Percentiles rank a stretch among this genome's conserved stretches.
Evolutionary conservation across 1,140 invertebrate species (phyloP).

Genomic region (Drosophila athabasca): DNA sequence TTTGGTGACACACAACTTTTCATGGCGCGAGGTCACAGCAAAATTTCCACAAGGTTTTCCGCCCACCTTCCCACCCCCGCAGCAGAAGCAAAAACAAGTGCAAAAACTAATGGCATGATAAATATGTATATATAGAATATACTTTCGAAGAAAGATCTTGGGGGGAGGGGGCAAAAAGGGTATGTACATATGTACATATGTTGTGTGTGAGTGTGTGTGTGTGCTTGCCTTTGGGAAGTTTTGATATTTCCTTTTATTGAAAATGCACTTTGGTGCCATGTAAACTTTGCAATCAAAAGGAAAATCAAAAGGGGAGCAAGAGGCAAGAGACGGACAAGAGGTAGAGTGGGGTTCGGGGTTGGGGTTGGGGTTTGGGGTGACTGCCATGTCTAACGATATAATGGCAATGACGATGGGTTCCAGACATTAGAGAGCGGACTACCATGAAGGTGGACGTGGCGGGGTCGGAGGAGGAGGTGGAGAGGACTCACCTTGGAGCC

Average conservation of each 20-base stretch:
- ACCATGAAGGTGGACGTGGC: background rate
- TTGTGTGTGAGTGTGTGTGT: constrained; percentile 37
- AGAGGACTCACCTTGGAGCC: background rate
- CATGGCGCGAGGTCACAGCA: constrained; percentile 68
- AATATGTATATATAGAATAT: constrained; percentile 49
- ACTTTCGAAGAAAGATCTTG: constrained; percentile 13
- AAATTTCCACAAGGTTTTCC: constrained; percentile 62
- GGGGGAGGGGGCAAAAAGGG: too few relatives aligned
- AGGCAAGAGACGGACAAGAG: background rate
- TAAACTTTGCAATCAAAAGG: constrained; percentile 80
- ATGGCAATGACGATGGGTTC: constrained; percentile 71
- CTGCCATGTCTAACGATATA: constrained; percentile 77
- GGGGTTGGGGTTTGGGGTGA: constrained; percentile 27
- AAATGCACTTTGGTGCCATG: constrained; percentile 81
- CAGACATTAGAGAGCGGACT: constrained; percentile 66
- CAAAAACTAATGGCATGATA: constrained; percentile 72
- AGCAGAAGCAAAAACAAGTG: constrained; percentile 62
- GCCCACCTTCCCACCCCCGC: background rate
- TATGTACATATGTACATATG: constrained; percentile 6
- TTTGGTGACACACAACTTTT: constrained; percentile 60
- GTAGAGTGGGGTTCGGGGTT: constrained; percentile 1
- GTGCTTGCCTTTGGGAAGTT: constrained; percentile 58
- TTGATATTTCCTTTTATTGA: constrained; percentile 80
- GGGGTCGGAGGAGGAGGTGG: too few relatives aligned
- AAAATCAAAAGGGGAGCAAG: constrained; percentile 5